Base-by-base conservation (phyloP, 2,113 vertebrate species). In the Myotis yumanensis region DNA sequence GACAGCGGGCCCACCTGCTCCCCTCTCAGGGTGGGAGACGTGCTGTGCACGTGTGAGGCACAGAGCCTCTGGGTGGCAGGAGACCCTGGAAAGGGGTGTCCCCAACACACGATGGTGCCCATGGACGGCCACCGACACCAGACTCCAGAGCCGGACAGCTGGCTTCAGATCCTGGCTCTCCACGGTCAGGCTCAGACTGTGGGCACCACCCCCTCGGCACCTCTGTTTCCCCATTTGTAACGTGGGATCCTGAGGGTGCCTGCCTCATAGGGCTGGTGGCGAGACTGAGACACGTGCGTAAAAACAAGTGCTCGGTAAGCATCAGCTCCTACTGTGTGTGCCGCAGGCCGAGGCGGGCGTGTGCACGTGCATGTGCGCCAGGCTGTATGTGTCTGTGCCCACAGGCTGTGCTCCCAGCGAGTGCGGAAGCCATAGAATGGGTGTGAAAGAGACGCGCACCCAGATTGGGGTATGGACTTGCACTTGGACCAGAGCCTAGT, bases 401-500 rank as follows among this genome's bases (percentile, higher is more conserved):
- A 15, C n/a, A 48, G 43, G 62, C 5, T 11, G 7, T 28, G 20
- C 16, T 14, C 46, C 57, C 73, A 12, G 46, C 73, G 37, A 22
- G 11, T 10, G 17, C 15, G 17, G 57, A 10, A 7, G 37, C 64
- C 52, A 28, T 0, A 4, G 46, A 20, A 15, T 5, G 11, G 11
- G n/a, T 18, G 22, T 5, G 7, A 54, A 25, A 71, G 30, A 23
- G 16, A 30, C 7, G 3, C 20, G 30, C 15, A 16, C 54, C 80
- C 7, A 12, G 5, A 16, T 1, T 3, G 22, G 20, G 17, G 2
- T 64, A 22, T 4, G 48, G 40, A 32, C 30, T 32, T 51, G 40
- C 14, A 12, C 5, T 0, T 0, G 0, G 73, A 23, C 86, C 28
- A 0, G 62, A 72, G 40, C 8, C 43, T 35, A 5, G 1, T 3